Base-by-base conservation (phyloP, 2,113 vertebrate species). In the Sceloporus undulatus region DNA sequence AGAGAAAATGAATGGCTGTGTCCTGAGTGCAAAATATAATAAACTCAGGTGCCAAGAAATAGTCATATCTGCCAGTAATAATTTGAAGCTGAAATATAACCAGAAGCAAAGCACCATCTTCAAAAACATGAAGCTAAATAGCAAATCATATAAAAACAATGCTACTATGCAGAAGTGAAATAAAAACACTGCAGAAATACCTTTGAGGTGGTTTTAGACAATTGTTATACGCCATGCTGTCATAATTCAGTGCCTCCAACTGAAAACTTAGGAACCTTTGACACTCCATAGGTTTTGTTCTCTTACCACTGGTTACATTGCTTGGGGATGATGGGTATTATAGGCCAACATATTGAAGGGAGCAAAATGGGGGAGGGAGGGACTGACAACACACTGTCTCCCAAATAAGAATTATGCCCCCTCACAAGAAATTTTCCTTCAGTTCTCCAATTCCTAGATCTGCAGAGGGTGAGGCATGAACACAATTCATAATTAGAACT, bases 11-110 rank as follows among this genome's bases (percentile, higher is more conserved):
- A 90, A 94, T 82, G 83, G 90, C 59, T 71, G 23, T 34, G 65
- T 34, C 73, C 76, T 0, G 5, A 86, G 86, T 70, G 88, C 93
- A 80, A 84, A 87, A 86, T 34, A 91, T 79, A 92, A 94, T 88
- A 93, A 94, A 92, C 90, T 94, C 79, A 91, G 85, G 78, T 93
- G 92, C 88, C 91, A 87, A 48, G 87, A 89, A 91, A 66, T 0
- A 90, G 68, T 54, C 62, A 2, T 48, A 90, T 40, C 85, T 92
- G 94, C 90, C 87, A 94, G 91, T 0, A 90, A 42, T 89, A 91
- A 95, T 88, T 88, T 92, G 91, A 79, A 90, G 91, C 3, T 89
- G 75, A 94, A 95, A 94, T 84, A 93, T 62, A 94, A 91, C 92
- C 92, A 84, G 52, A 89, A 66, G 65, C 65, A 90, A 91, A 80